Conservation (phyloP, 35 echinoderm and acorn worm species). For the Apostichopus californicus region DNA sequence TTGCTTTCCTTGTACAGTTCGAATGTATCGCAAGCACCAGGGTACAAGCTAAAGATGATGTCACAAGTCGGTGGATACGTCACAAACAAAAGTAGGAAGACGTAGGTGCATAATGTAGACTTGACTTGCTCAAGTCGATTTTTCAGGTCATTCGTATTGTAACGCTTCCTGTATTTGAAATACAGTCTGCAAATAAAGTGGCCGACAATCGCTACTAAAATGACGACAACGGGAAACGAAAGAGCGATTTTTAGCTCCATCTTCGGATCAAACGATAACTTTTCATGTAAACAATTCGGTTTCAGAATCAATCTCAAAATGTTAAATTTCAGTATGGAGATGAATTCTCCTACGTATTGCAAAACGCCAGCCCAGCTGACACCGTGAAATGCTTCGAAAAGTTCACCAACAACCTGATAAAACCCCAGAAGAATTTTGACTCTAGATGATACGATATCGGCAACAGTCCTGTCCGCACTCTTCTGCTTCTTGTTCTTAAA, state of each 20-base stretch:
- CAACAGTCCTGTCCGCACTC: neutral
- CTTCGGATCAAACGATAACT: slow-evolving; percentile 6
- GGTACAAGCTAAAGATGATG: too few relatives aligned
- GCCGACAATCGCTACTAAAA: neutral
- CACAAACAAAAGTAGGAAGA: neutral
- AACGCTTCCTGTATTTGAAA: neutral
- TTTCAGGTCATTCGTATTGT: neutral
- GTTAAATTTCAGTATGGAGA: neutral
- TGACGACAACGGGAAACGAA: neutral
- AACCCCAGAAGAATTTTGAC: slow-evolving; percentile 20
- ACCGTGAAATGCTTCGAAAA: slow-evolving; percentile 6
- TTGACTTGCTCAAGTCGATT: neutral
- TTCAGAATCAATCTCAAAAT: slow-evolving; percentile 14
- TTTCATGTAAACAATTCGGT: slow-evolving; percentile 3
- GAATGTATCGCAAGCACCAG: neutral
- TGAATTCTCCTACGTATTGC: neutral
- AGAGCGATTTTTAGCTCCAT: neutral
- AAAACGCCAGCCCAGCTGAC: slow-evolving; percentile 13
- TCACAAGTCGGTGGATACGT: neutral
- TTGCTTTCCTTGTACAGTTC: neutral
- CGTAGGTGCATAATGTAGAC: neutral
- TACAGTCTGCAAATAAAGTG: neutral
- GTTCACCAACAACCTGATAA: slow-evolving; percentile 33
- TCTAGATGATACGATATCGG: slow-evolving; percentile 11
- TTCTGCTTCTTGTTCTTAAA: slow-evolving; percentile 8